Conservation (phyloP, 1,140 invertebrate species). For the Drosophila orosa region DNA sequence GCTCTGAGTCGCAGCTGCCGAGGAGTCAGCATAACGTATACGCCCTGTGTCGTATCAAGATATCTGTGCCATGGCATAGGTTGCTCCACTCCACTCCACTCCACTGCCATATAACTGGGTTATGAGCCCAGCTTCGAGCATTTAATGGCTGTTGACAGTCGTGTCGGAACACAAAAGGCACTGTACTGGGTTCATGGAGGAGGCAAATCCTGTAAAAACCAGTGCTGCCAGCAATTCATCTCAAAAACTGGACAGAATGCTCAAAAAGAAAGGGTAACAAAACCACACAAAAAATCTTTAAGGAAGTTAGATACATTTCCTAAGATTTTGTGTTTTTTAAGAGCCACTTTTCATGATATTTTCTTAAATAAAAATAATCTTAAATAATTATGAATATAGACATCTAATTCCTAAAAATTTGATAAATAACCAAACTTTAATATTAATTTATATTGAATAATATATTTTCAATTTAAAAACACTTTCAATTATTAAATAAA, state of each 20-base stretch:
- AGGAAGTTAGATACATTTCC: no score
- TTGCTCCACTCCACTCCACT: slow-evolving; percentile 24
- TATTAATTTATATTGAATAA: not conserved
- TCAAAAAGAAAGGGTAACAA: not conserved
- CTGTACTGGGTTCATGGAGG: slow-evolving; percentile 2
- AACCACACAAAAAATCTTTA: no score
- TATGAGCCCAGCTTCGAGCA: slow-evolving; percentile 72
- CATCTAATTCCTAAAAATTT: not conserved
- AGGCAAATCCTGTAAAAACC: not conserved
- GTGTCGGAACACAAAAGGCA: slow-evolving; percentile 69
- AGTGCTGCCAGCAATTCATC: not conserved
- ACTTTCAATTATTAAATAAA: not conserved
- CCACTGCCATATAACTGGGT: slow-evolving; percentile 52
- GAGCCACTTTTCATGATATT: no score
- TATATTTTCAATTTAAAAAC: not conserved
- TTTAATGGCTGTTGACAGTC: slow-evolving; percentile 83
- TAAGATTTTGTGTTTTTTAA: no score
- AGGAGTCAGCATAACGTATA: slow-evolving; percentile 44
- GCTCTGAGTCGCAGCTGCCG: slow-evolving; percentile 51
- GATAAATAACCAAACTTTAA: not conserved
- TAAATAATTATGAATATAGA: not conserved
- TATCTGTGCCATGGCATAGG: slow-evolving; percentile 73
- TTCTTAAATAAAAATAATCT: not conserved
- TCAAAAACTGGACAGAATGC: not conserved
- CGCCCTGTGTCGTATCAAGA: slow-evolving; percentile 49